Evolutionary conservation across 2,113 vertebrate species (phyloP), one percentile per base, ranked within the genome.

Genomic region (Phalacrocorax carbo): DNA sequence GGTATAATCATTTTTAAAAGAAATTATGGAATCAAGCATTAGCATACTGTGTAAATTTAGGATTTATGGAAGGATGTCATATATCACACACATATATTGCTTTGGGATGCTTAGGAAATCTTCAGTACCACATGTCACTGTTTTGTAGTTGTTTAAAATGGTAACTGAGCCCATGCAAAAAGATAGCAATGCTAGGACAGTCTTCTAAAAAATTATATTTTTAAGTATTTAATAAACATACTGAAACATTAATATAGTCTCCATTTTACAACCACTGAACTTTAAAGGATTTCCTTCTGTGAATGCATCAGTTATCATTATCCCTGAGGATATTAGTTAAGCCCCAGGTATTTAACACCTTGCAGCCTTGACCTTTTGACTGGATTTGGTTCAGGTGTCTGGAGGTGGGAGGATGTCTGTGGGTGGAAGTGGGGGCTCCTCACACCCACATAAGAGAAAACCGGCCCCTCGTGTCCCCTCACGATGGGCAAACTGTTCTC

Each of bases 1-100:
- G 93, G 64, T 94, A 96, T 97, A 97, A 97, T 93, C 95, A 90
- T 97, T 97, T 97, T 96, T 95, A 94, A 96, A 97, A 97, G 95
- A 98, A 97, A 97, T 95, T 96, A 94, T 95, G 86, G 98, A 98
- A 97, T 94, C 86, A 89, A 96, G 77, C 82, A 96, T 97, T 95
- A 96, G 90, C 81, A 95, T 94, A 93, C 86, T 96, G 82, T 96
- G 94, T 96, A 97, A 95, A 96, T 97, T 97, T 97, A 96, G 92
- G 89, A 97, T 96, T 97, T 97, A 97, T 71, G 96, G 90, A 90
- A 94, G 68, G 95, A 90, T 90, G 93, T 95, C 77, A 83, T 96
- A 94, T 96, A 88, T 96, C 80, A 96, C 64, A 70, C 82, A 91
- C 65, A 85, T 90, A 95, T 93, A 97, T 96, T 95, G 94, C 97